Evolutionary conservation across 2,888 invertebrate species (phyloP).

Genomic region (Subacronicta megacephala): DNA sequence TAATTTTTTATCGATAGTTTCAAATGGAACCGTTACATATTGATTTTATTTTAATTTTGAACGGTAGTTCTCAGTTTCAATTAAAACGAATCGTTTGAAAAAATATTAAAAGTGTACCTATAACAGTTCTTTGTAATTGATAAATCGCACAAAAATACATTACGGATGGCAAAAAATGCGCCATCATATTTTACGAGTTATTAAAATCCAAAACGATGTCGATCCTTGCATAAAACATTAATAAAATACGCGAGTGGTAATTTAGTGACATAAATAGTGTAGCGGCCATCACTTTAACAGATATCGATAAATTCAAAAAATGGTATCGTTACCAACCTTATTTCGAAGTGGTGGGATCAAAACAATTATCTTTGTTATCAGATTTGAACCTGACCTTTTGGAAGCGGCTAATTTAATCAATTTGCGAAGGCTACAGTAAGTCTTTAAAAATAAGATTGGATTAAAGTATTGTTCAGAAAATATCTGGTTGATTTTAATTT

Average conservation of each 20-base stretch:
- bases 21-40: conserved; percentile 40
- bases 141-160: conserved; percentile 30
- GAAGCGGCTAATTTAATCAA: conserved; percentile 80
- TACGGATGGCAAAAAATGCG: conserved; percentile 7
- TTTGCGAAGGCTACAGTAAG: conserved; percentile 74
- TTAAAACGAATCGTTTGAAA: conserved; percentile 45
- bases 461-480: conserved; percentile 60
- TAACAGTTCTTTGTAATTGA: conserved; percentile 44
- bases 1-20: conserved; percentile 66
- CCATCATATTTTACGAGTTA: conserved; percentile 17
- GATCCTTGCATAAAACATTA: conserved; percentile 19
- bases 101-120: conserved; percentile 27
- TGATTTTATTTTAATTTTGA: conserved; percentile 44
- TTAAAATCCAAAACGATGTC: conserved; percentile 15
- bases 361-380: conserved; percentile 85
- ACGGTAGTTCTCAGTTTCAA: conserved; percentile 53
- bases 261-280: conserved; percentile 50
- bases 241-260: conserved; percentile 26
- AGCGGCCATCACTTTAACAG: conserved; percentile 26
- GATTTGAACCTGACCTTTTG: conserved; percentile 74
- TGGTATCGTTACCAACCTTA: conserved; percentile 47
- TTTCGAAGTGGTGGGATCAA: conserved; percentile 73
- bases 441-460: conserved; percentile 61
- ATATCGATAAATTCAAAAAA: conserved; percentile 51
- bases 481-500: conserved; percentile 37